Evolutionary conservation across 2,888 invertebrate genomes (phyloP), one percentile per base, ranked within the genome.

Genomic region (Stenolophus ochropezus): DNA sequence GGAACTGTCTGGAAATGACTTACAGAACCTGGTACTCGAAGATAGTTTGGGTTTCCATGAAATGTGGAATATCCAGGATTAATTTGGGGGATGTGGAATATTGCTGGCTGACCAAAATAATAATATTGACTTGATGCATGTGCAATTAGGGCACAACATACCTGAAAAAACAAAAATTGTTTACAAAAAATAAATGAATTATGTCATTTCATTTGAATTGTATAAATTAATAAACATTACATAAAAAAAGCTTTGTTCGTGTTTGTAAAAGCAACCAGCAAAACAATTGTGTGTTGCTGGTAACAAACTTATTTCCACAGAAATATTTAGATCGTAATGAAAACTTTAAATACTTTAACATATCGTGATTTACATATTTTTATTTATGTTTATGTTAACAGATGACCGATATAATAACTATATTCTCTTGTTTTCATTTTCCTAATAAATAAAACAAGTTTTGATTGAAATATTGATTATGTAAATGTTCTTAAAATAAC

Each of bases 381-480:
- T 42, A 42, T 42, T 42, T 42, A 42, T 42, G 33, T 42, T 42
- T 42, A 4, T 23, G 8, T n/a, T n/a, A 27, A 16, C 11, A 27
- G 65, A 33, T 33, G 14, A 56, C 14, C 65, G n/a, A 71, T 73
- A 27, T 49, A n/a, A 23, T 23, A 69, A 69, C 18, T 33, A 33
- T 69, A 69, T 69, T 69, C 20, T 69, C 65, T 18, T 69, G 65
- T 33, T 69, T 61, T 69, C 65, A 65, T 65, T 65, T 65, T 33
- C 65, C 65, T 65, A 33, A 33, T 33, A 69, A 69, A 69, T 69
- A 69, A 69, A 69, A 69, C 65, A 69, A 69, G 65, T 33, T 69
- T 65, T 18, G 42, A 69, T 61, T 25, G 61, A 61, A 61, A 4
- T 77, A 77, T 77, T 65, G 77, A 77, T 77, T 77, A 77, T 77